Evolutionary conservation across 30 jellyfish, hydroid and myxozoan species (phyloP).

Genomic region (Hydractinia symbiolongicarpus): DNA sequence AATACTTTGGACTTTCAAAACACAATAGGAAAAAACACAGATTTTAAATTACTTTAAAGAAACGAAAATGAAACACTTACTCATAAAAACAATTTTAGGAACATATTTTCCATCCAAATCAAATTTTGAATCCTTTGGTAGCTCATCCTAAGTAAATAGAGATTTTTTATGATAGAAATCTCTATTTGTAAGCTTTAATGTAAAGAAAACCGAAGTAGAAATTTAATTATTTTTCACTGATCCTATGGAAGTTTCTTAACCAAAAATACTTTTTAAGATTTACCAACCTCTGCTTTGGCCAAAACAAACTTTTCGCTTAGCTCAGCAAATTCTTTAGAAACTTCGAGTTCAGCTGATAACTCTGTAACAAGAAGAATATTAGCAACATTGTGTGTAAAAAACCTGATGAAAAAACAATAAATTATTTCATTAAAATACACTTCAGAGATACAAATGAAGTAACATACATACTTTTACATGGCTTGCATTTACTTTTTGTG

Average conservation of each 20-base stretch:
- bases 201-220: neutral
- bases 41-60: neutral
- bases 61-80: conserved; percentile 26
- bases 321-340: conserved; percentile 53
- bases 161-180: neutral
- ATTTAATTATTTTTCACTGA: neutral
- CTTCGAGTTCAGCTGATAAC: conserved; percentile 42
- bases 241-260: neutral
- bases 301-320: conserved; percentile 65
- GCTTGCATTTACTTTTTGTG: conserved; percentile 61
- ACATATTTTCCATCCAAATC: conserved; percentile 87
- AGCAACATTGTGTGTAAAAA: neutral
- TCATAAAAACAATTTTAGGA: conserved; percentile 69
- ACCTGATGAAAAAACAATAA: neutral
- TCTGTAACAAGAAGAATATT: conserved; percentile 30
- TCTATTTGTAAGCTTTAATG: neutral
- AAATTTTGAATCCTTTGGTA: conserved; percentile 50
- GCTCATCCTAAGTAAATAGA: conserved; percentile 22
- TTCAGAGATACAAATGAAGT: neutral
- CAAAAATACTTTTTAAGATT: neutral
- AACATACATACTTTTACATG: conserved; percentile 65
- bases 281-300: conserved; percentile 72
- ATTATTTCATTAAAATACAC: neutral
- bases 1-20: neutral
- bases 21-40: neutral